A percentile compares a stretch with the other conserved stretches of the same genome.
Conservation (phyloP, 1,140 invertebrate genomes). For the Heliconius himera region DNA sequence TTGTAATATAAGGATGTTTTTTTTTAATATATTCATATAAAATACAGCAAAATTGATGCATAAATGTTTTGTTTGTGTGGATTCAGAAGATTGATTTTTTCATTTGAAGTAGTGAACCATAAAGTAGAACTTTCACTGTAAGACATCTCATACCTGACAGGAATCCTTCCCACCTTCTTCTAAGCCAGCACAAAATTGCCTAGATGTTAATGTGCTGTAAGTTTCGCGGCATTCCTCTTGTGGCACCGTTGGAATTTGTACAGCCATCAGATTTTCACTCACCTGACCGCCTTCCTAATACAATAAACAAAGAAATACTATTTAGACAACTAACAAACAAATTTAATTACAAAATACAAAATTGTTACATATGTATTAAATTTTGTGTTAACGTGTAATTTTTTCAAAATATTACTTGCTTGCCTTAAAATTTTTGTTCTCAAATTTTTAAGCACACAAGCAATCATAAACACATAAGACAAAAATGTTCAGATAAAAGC, state of each 20-base stretch:
- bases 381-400: too few relatives aligned
- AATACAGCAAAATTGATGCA: too few relatives aligned
- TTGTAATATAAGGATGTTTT: too few relatives aligned
- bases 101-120: too few relatives aligned
- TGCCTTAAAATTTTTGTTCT: too few relatives aligned
- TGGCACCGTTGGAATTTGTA: constrained; percentile 53
- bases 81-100: too few relatives aligned
- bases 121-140: too few relatives aligned
- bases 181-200: constrained; percentile 82
- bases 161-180: constrained; percentile 18
- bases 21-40: too few relatives aligned
- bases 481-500: too few relatives aligned
- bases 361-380: not conserved
- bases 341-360: not conserved
- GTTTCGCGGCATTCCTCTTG: constrained; percentile 47
- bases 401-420: not conserved
- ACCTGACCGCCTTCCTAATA: constrained; percentile 31
- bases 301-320: not conserved
- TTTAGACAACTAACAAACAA: not conserved
- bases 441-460: too few relatives aligned
- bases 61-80: too few relatives aligned
- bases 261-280: constrained; percentile 52
- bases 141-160: constrained; percentile 1
- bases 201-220: constrained; percentile 48
- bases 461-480: too few relatives aligned